Evolutionary conservation across 1,140 invertebrate genomes (phyloP), one percentile per base, ranked within the genome.

Genomic region (Drosophila ercepeae): DNA sequence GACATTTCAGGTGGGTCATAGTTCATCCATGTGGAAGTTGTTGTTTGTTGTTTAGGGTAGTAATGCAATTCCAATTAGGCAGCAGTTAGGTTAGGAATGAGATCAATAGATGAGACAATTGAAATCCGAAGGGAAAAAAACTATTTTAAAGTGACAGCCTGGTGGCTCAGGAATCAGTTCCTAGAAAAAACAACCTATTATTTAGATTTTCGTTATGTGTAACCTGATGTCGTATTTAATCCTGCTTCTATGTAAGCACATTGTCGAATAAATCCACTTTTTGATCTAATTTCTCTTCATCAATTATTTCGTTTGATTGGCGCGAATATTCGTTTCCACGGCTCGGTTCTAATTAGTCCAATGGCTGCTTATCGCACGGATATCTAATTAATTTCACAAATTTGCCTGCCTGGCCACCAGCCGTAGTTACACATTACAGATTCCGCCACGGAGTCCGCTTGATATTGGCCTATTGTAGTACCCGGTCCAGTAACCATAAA

Each of bases 21-120:
- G 61, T 49, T 9, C 3, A 11, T 9, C 29, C 4, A 49, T 29
- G 59, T 23, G 14, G 44, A 9, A 16, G 57, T 51, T 54, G 45
- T 50, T 60, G 36, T 45, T 45, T 36, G 67, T 71, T 69, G 57
- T 59, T 63, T 55, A 68, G 42, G 73, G 32, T 18, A 42, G 52
- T 53, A 72, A 77, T 67, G 55, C 69, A 84, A 71, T 90, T 91
- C 73, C 86, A 84, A 88, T 90, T 89, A 88, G 51, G 61, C 83
- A 79, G 83, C 78, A 61, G n/a, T n/a, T n/a, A 29, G 9, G 49
- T 29, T 52, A 18, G 25, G 39, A 49, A 18, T 41, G 63, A 74
- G 49, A 70, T 32, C 32, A 75, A 61, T 61, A 27, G 49, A 52
- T 59, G 27, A 64, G 60, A 48, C 9, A 60, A 29, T 8, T 39